These are phyloP conservation scores for Epinephelus moara DNA, from an alignment of 2,113 vertebrate species.

Conservation along the genomic window DNA sequence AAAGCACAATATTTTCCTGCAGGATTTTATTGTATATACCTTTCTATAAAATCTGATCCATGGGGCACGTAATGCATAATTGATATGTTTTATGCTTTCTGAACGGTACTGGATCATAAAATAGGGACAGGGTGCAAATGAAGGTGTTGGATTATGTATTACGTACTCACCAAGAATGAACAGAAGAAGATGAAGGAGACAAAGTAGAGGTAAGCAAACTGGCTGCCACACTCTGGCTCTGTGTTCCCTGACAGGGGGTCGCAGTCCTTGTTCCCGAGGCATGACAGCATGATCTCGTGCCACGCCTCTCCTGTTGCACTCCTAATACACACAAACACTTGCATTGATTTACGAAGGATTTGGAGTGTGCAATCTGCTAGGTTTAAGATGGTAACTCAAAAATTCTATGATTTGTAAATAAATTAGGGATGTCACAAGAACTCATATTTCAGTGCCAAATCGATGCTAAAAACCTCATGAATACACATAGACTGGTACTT, in stretches of 20 bases:
- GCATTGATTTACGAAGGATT: not conserved
- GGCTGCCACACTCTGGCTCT: constrained; percentile 92
- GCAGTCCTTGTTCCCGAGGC: constrained; percentile 90
- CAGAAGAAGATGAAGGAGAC: constrained; percentile 99
- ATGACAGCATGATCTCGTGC: constrained; percentile 98
- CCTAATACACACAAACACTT: constrained; percentile 76
- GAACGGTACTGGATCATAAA: not conserved
- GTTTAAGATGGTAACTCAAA: not conserved
- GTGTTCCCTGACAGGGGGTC: constrained; percentile 87
- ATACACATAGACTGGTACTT: too few species aligned
- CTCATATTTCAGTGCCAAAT: too few species aligned
- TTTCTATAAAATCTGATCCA: not conserved
- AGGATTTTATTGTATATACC: not conserved
- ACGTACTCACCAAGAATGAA: constrained; percentile 94
- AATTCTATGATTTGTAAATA: not conserved
- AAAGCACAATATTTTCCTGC: not conserved
- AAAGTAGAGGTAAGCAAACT: constrained; percentile 97
- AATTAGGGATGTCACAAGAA: too few species aligned
- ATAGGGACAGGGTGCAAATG: not conserved
- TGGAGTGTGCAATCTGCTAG: not conserved
- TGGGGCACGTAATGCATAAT: not conserved
- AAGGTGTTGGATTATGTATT: not conserved
- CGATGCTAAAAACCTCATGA: too few species aligned
- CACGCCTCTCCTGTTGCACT: constrained; percentile 98
- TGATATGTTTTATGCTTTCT: not conserved